Conservation (phyloP, 2,888 invertebrate genomes). For the Hydriomena furcata region DNA sequence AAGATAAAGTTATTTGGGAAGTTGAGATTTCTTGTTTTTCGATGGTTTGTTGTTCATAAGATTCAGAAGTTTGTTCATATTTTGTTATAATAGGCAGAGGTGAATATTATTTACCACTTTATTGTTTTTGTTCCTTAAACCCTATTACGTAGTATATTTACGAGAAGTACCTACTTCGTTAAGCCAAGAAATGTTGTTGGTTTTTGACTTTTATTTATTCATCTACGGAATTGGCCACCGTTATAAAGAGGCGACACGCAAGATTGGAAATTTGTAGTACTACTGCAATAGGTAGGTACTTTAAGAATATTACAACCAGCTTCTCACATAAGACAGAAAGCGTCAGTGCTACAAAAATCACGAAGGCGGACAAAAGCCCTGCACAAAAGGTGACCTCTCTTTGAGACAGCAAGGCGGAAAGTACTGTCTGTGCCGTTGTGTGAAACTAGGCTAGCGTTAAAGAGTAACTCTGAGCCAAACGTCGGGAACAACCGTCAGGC, state of each 20-base stretch:
- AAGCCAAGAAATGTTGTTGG: no score
- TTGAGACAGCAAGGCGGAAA: conserved; percentile 42
- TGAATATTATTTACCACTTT: no score
- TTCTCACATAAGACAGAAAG: conserved; percentile 1
- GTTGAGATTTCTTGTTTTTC: background rate
- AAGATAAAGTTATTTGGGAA: conserved; percentile 5
- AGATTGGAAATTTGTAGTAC: no score
- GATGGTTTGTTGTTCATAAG: conserved; percentile 7
- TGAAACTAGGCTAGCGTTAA: conserved; percentile 56
- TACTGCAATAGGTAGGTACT: background rate
- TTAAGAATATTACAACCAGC: background rate
- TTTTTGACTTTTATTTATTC: no score
- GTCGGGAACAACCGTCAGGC: conserved; percentile 21
- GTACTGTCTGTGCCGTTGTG: conserved; percentile 44
- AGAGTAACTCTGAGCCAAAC: conserved; percentile 44
- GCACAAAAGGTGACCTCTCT: conserved; percentile 60
- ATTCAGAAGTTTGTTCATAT: background rate
- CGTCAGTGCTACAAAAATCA: conserved; percentile 18
- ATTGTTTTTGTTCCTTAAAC: no score
- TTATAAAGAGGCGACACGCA: no score
- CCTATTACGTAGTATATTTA: no score
- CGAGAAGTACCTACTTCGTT: no score
- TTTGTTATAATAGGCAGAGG: background rate
- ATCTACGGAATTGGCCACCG: no score
- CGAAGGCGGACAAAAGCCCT: conserved; percentile 35